Base-by-base conservation (phyloP, 2,797 vertebrate species). In the Tinamus major region DNA sequence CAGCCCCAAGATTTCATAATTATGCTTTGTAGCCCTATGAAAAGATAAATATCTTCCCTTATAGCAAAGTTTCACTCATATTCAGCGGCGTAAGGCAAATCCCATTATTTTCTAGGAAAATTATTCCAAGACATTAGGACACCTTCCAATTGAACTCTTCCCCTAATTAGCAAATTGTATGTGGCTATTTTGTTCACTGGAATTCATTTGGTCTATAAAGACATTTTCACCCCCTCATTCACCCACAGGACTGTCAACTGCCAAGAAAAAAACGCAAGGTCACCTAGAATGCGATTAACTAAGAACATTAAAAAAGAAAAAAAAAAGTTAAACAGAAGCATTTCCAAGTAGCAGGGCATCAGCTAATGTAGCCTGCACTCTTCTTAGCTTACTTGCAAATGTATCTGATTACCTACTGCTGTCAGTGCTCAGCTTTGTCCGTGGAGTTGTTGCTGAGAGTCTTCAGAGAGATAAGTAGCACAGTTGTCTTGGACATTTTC, bases 331-430 rank as follows among this genome's bases (percentile, higher is more conserved):
- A 26, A 44, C 42, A 71, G 41, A 78, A 80, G 1, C 4, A 59
- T 75, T 63, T 72, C 29, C 42, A 90, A 76, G 65, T 23, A 56
- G 21, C 23, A 89, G 18, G 29, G 49, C 56, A 26, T 29, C 41
- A 75, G 8, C 16, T 75, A 48, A 31, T 29, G 65, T 10, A 77
- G 13, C 31, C 76, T 80, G 55, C 3, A 3, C 6, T 59, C 91
- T 90, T 87, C 64, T 92, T 76, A 87, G 76, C 58, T 93, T 61
- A 13, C 31, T 68, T 71, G 41, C 87, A 92, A 82, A 87, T 1
- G 4, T 26, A 31, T 41, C 84, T 46, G 42, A 78, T 55, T 19
- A 27, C 18, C 9, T 23, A 4, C 64, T 90, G 59, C 7, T 53
- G 0, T 35, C 42, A 15, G 14, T 87, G 80, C 84, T 63, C 62